These are phyloP conservation scores for Ginglymostoma cirratum DNA, from an alignment of 2,113 vertebrate species.

Conservation along the genomic window DNA sequence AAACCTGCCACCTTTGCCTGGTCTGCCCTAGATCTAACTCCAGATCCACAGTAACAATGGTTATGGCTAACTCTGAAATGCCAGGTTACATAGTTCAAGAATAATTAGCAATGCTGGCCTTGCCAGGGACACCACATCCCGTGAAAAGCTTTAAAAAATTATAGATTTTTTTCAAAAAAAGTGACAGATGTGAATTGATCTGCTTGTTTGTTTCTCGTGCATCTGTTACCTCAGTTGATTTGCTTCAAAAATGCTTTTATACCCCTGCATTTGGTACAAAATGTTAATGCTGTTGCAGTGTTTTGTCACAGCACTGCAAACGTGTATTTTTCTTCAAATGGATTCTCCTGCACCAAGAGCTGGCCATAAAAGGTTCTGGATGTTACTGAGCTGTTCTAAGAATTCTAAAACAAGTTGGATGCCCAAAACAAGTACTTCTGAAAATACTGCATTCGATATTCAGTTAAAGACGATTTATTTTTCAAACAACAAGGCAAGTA, in stretches of 20 bases:
- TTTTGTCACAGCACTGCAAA: neutral
- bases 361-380: neutral
- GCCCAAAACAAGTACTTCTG: no score
- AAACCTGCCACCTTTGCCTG: no score
- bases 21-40: no score
- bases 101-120: no score
- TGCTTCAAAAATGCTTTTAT: neutral
- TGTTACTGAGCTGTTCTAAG: neutral
- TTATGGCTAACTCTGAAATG: no score
- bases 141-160: no score
- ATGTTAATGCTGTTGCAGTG: neutral
- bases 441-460: no score
- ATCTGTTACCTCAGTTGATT: neutral
- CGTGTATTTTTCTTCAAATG: neutral
- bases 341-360: neutral
- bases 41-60: no score
- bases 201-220: neutral
- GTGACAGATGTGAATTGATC: neutral
- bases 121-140: no score
- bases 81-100: no score
- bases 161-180: neutral
- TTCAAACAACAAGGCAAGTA: no score
- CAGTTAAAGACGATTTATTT: no score
- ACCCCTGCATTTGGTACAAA: neutral
- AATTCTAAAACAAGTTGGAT: neutral